phyloP scores from a whole-genome alignment of 2,113 vertebrate genomes.

The Perca schrenkii region DNA sequence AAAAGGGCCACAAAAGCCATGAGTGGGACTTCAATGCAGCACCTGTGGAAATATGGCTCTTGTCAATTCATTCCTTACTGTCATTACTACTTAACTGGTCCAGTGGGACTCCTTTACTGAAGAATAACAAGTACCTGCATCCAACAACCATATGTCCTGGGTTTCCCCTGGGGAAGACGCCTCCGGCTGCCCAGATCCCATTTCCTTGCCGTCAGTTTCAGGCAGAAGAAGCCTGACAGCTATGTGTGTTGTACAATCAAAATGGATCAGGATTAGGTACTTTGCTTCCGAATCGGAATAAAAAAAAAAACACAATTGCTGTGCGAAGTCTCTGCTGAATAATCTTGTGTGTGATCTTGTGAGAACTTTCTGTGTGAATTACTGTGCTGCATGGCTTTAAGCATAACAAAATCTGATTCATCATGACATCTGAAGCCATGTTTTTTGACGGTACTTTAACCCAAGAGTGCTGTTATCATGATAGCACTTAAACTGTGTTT shows the following conservation, averaged over 20 bases:
- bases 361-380: neutral
- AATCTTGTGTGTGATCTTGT: neutral
- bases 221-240: slow-evolving; percentile 56
- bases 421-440: neutral
- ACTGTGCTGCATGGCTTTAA: neutral
- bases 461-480: neutral
- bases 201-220: slow-evolving; percentile 66
- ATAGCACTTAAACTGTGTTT: neutral
- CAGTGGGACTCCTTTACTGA: slow-evolving; percentile 69
- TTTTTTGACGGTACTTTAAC: neutral
- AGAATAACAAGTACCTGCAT: slow-evolving; percentile 79
- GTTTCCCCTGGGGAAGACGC: slow-evolving; percentile 61
- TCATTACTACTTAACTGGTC: slow-evolving; percentile 80
- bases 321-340: neutral
- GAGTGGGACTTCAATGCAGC: slow-evolving; percentile 31
- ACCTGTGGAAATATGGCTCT: slow-evolving; percentile 72
- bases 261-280: slow-evolving; percentile 32
- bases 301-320: slow-evolving; percentile 19
- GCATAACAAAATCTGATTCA: neutral
- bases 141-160: slow-evolving; percentile 79
- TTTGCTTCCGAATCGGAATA: slow-evolving; percentile 25
- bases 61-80: slow-evolving; percentile 69
- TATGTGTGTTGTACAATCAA: slow-evolving; percentile 42
- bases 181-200: slow-evolving; percentile 56
- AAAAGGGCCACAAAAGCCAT: slow-evolving; percentile 36